Percentiles rank a stretch among this genome's conserved stretches.
Conservation (phyloP, 2,113 vertebrate species). For the Ivindomyrus marchei region DNA sequence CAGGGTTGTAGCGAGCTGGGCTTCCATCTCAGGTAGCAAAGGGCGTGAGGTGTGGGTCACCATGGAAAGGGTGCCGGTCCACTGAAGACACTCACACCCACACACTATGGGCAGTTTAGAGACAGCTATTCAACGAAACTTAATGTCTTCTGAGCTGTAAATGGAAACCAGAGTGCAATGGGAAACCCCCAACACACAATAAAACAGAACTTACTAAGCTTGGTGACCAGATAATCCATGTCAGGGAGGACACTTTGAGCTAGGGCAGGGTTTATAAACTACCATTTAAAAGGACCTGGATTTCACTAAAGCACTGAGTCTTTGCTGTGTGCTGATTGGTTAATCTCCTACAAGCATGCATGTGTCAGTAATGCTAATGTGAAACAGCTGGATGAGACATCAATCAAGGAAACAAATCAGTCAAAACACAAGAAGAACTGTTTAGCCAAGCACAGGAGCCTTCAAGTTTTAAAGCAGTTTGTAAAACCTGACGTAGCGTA, state of each 20-base stretch:
- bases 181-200: not conserved
- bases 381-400: not conserved
- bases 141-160: not conserved
- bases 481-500: not conserved
- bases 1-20: not conserved
- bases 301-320: not conserved
- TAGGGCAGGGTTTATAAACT: not conserved
- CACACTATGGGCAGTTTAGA: not conserved
- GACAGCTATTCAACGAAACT: not conserved
- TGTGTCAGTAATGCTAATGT: not conserved
- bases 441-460: not conserved
- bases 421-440: not conserved
- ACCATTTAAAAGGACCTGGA: not conserved
- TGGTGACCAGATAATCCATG: not conserved
- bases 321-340: not conserved
- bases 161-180: not conserved
- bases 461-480: not conserved
- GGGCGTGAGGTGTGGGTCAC: not conserved
- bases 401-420: not conserved
- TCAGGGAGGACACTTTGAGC: not conserved
- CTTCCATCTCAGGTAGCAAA: not conserved
- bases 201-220: not conserved
- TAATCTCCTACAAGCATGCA: not conserved
- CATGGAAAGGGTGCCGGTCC: not conserved
- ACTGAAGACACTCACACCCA: not conserved